phyloP scores from a whole-genome alignment of 2,797 vertebrate genomes.

The Atherinosoma microstoma region DNA sequence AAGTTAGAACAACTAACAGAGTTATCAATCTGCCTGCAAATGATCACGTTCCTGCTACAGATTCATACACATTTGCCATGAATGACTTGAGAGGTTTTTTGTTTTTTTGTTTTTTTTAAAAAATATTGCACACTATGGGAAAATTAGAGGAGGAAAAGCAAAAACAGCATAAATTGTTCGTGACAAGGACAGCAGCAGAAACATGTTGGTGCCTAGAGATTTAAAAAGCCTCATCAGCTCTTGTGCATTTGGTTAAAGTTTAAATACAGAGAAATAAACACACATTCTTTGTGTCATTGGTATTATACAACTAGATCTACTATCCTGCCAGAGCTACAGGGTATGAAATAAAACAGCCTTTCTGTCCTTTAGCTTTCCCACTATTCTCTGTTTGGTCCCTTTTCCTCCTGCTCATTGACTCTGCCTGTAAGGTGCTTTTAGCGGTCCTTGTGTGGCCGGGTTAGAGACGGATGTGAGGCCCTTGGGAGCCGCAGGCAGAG shows the following conservation, averaged over 20 bases:
- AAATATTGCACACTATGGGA: conserved; percentile 38
- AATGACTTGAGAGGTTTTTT: conserved; percentile 39
- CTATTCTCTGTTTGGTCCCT: conserved; percentile 65
- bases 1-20: conserved; percentile 51
- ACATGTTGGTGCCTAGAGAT: conserved; percentile 43
- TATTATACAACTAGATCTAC: conserved; percentile 38
- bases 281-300: conserved; percentile 56
- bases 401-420: conserved; percentile 66
- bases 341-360: conserved; percentile 56
- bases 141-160: conserved; percentile 56
- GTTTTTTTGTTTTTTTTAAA: conserved; percentile 13
- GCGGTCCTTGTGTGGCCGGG: conserved; percentile 68
- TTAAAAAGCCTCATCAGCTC: conserved; percentile 51
- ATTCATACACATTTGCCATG: conserved; percentile 41
- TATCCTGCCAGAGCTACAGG: conserved; percentile 39
- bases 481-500: conserved; percentile 71
- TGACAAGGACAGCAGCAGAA: conserved; percentile 49
- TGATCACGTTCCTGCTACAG: conserved; percentile 53
- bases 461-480: conserved; percentile 75
- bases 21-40: conserved; percentile 66
- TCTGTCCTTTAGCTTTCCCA: conserved; percentile 68
- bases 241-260: conserved; percentile 56
- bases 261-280: conserved; percentile 55
- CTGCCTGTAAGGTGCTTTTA: conserved; percentile 80
- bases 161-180: conserved; percentile 46